Evolutionary conservation across 2,888 invertebrate species (phyloP), one percentile per base, ranked within the genome.

Genomic region (Cabera pusaria): DNA sequence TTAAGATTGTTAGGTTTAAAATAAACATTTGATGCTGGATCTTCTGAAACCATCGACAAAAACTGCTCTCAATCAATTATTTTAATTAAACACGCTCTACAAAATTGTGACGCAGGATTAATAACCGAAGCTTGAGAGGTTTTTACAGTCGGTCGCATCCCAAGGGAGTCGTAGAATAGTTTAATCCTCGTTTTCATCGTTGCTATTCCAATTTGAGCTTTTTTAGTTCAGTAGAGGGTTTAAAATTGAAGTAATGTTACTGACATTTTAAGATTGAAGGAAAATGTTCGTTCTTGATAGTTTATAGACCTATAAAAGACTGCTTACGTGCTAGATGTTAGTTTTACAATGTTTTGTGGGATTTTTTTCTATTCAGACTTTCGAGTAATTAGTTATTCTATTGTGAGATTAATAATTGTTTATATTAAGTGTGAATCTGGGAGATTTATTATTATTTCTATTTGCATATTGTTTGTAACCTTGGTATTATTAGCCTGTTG

Each of bases 101-200:
- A 18, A 34, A 44, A 32, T 29, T 25, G 39, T 27, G 37, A 33
- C 41, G 35, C 24, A 48, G 32, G 50, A 51, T 56, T 52, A 52
- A 61, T 63, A 57, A 56, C 53, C 35, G 40, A 42, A 47, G 52
- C 38, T 18, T 37, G 32, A 49, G 35, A 38, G 34, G 42, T 52
- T 53, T 54, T 60, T 57, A 44, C 50, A 48, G 31, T 26, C 29
- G 44, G 49, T 53, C 53, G 50, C 32, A 10, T 45, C 55, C 52
- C 49, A 24, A 21, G 44, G 44, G 57, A 32, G 27, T 23, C 31
- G 33, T 43, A 27, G 25, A 44, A 25, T 32, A 43, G 50, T 59
- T 60, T 56, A 56, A 54, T 59, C 56, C 34, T 48, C 36, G 23
- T 12, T 5, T 16, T 23, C 14, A 33, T 28, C 9, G 9, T 23